A percentile compares a stretch with the other conserved stretches of the same genome.
These are phyloP conservation scores for Pseudochromis fuscus DNA, from an alignment of 2,797 vertebrate genomes.

Conservation along the genomic window DNA sequence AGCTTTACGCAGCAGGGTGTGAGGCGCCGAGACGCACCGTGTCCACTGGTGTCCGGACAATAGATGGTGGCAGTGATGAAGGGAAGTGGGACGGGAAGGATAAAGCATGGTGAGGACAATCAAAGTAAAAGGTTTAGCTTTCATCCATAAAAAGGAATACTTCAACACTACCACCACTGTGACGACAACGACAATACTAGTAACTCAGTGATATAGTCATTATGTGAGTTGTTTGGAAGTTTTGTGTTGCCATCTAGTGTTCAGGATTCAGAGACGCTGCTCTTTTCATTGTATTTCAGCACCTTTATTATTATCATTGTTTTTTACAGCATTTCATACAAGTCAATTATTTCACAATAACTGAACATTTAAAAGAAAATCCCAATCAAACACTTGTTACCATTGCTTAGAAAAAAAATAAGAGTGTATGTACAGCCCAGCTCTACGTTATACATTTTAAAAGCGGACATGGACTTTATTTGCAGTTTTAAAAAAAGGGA, in stretches of 20 bases:
- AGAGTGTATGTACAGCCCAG: neutral
- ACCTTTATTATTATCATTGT: neutral
- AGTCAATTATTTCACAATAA: neutral
- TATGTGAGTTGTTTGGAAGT: neutral
- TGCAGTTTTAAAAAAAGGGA: neutral
- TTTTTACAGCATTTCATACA: slow-evolving; percentile 9
- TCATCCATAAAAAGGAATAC: too few species aligned
- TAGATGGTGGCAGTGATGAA: slow-evolving; percentile 8
- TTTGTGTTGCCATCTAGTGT: slow-evolving; percentile 59
- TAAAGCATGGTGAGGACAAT: neutral
- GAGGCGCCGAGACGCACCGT: neutral
- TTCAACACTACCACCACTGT: neutral
- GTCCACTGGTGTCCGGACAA: slow-evolving; percentile 24
- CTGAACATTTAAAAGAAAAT: neutral
- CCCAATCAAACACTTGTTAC: neutral
- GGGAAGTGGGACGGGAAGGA: neutral
- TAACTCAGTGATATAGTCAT: neutral
- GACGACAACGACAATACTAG: too few species aligned
- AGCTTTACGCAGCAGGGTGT: slow-evolving; percentile 8
- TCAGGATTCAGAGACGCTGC: neutral
- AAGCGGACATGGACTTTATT: neutral
- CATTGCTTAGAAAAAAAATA: neutral
- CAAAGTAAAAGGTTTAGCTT: neutral
- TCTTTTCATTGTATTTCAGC: slow-evolving; percentile 5
- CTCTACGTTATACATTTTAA: neutral